Base-by-base conservation (phyloP, 2,113 vertebrate species). In the Phrynocephalus versicolor region DNA sequence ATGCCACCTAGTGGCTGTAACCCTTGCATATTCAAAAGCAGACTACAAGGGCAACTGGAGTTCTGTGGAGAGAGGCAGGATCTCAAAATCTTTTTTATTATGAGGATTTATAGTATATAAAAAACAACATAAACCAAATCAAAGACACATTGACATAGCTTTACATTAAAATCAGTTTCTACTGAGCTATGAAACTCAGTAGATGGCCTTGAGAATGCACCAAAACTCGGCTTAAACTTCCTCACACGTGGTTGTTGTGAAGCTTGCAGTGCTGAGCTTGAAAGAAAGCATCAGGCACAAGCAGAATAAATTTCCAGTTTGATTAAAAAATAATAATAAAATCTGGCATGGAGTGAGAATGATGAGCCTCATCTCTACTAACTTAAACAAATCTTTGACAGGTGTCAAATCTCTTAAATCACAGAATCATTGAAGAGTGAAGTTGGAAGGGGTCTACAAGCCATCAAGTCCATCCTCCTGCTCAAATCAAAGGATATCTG, bases 1-100 rank as follows among this genome's bases (percentile, higher is more conserved):
- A 72, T 92, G 91, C 89, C 92, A 83, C 67, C 82, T 23, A 86
- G 89, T 84, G 87, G 89, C 82, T 79, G 81, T 72, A 79, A 51
- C 81, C 76, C 51, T 84, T 7, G 16, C 8, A 0, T 39, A 55
- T 55, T 81, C n/a, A 21, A 37, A 23, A 72, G n/a, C 13, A 35
- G n/a, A 81, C 65, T 1, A 55, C 14, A 25, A 27, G 15, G 27
- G 62, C 25, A 67, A n/a, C 23, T 3, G 64, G 23, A 10, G 10
- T 60, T 51, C 45, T 51, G 45, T 51, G 5, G 5, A 51, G 45
- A 51, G 45, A 51, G 45, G 30, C 30, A 30, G 64, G 1, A 30
- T 25, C 30, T 67, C 30, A 25, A 9, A n/a, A n/a, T n/a, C n/a
- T n/a, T n/a, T n/a, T n/a, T n/a, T n/a, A n/a, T n/a, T n/a, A n/a